Percentiles rank a stretch among this genome's conserved stretches.
Evolutionary conservation across 2,113 vertebrate species (phyloP).

Genomic region (Poecile atricapillus): DNA sequence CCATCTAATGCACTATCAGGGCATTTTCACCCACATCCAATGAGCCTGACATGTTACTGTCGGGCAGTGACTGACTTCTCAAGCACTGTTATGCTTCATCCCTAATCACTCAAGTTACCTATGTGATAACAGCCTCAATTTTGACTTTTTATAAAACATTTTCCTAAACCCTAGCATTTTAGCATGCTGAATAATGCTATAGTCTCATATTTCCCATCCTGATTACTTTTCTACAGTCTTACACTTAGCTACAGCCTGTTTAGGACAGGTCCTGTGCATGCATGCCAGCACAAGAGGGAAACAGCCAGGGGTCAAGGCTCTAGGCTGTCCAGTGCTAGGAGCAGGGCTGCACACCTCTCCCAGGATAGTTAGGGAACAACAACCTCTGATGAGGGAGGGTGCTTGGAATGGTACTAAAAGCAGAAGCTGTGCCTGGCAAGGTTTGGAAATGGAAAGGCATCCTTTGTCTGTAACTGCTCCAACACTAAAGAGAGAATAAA

Average conservation of each 20-base stretch:
- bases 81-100: not conserved
- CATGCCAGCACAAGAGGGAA: not conserved
- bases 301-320: not conserved
- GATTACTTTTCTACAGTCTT: not conserved
- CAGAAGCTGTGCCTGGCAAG: not conserved
- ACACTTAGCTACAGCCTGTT: not conserved
- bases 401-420: not conserved
- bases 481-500: not conserved
- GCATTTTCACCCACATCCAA: not conserved
- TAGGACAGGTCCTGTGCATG: not conserved
- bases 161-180: not conserved
- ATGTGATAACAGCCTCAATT: not conserved
- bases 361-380: not conserved
- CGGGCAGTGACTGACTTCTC: not conserved
- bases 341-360: not conserved
- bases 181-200: accelerated
- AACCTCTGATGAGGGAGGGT: not conserved
- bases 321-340: not conserved
- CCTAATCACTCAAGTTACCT: not conserved
- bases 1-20: not conserved
- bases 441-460: not conserved
- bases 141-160: not conserved
- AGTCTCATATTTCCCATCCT: not conserved
- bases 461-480: not conserved
- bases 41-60: too few relatives aligned